Conservation (phyloP, 2,888 invertebrate genomes). For the Limnephilus auricula region DNA sequence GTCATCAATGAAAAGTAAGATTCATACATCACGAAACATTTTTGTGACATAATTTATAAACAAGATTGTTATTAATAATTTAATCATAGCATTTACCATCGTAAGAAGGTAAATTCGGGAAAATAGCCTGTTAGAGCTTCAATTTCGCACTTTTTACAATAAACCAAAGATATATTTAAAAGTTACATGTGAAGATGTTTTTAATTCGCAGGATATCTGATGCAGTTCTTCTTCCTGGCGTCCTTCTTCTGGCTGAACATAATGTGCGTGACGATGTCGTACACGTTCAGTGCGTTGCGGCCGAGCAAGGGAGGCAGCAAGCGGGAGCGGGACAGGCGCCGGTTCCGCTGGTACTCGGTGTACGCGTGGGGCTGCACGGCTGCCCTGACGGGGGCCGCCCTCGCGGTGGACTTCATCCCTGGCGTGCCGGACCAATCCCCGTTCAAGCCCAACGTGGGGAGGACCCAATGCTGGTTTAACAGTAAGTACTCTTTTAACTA, state of each 20-base stretch:
- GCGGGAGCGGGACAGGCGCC: conserved; percentile 78
- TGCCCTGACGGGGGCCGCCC: conserved; percentile 79
- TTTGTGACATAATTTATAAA: no score
- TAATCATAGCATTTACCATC: no score
- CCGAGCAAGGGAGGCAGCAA: conserved; percentile 56
- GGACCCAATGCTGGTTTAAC: conserved; percentile 63
- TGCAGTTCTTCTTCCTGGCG: conserved; percentile 75
- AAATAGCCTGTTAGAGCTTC: no score
- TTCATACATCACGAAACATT: no score
- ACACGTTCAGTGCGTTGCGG: conserved; percentile 69
- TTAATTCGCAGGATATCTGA: conserved; percentile 72
- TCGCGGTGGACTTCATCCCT: conserved; percentile 83
- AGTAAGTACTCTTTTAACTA: conserved; percentile 49
- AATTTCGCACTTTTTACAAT: background rate
- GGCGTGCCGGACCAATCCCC: conserved; percentile 70
- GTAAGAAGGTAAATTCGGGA: no score
- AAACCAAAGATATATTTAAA: background rate
- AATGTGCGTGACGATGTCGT: conserved; percentile 76
- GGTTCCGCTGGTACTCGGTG: conserved; percentile 85
- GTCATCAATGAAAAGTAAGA: no score
- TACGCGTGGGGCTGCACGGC: conserved; percentile 83
- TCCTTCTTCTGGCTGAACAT: conserved; percentile 77
- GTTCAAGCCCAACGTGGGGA: conserved; percentile 61
- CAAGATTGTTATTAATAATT: no score
- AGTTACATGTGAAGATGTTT: background rate